Conservation (phyloP, 2,888 invertebrate genomes). For the Polymixis lichenea region DNA sequence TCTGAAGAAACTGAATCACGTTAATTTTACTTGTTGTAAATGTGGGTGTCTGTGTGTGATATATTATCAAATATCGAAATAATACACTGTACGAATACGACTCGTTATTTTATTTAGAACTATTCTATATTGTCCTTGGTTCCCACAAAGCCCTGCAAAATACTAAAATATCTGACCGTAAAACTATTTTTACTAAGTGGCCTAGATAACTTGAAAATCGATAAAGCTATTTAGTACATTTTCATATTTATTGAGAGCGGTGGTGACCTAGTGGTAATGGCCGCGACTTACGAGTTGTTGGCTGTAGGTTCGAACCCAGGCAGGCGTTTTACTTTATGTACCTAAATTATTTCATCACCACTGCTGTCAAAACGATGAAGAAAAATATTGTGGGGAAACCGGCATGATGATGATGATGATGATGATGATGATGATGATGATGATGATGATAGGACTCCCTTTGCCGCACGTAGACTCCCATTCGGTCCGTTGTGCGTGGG, state of each 20-base stretch:
- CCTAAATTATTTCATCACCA: too few relatives aligned
- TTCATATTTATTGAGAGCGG: slow-evolving; percentile 47
- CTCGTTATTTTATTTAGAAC: slow-evolving; percentile 49
- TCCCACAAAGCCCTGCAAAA: slow-evolving; percentile 42
- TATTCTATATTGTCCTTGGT: slow-evolving; percentile 11
- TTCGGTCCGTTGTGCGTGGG: too few relatives aligned
- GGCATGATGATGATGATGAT: too few relatives aligned
- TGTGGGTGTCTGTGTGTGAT: slow-evolving; percentile 3
- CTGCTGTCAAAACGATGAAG: too few relatives aligned
- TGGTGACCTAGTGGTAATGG: too few relatives aligned
- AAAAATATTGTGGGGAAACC: too few relatives aligned
- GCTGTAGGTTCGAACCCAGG: too few relatives aligned
- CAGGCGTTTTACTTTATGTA: too few relatives aligned
- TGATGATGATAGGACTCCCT: too few relatives aligned
- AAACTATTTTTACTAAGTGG: slow-evolving; percentile 32
- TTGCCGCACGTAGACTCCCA: too few relatives aligned
- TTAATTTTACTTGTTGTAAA: slow-evolving; percentile 60
- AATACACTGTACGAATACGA: slow-evolving; percentile 48
- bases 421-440: too few relatives aligned
- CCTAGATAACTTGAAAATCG: slow-evolving; percentile 16
- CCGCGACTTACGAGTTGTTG: too few relatives aligned
- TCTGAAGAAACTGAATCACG: slow-evolving; percentile 86
- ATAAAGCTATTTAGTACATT: slow-evolving; percentile 51
- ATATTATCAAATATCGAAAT: slow-evolving; percentile 23
- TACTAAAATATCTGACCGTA: slow-evolving; percentile 18